Evolutionary conservation across 92 coral and sea anemone genomes (phyloP).

Genomic region (Porites evermanni): DNA sequence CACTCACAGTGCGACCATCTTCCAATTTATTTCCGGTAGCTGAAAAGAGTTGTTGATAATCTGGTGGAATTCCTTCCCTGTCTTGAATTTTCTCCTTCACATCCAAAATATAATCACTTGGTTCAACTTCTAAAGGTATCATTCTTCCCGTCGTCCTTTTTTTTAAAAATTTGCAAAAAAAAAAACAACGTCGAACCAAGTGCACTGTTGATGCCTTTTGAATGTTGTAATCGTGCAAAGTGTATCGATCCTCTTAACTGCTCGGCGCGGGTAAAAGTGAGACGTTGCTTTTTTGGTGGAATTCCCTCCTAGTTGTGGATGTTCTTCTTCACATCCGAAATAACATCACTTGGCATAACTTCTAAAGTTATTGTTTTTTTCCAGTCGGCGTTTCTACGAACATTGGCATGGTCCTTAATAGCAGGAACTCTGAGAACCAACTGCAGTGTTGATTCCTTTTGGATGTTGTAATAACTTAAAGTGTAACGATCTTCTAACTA

Average conservation of each 20-base stretch:
- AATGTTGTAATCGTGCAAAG: no score
- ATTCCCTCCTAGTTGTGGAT: background rate
- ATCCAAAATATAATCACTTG: background rate
- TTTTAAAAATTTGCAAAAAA: no score
- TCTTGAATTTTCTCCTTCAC: background rate
- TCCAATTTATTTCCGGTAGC: background rate
- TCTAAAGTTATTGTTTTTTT: background rate
- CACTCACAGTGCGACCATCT: background rate
- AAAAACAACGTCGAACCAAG: background rate
- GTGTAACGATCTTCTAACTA: background rate
- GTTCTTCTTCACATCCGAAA: background rate
- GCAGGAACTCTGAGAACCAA: background rate
- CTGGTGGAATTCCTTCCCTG: background rate
- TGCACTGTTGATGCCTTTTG: background rate
- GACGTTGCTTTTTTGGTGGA: background rate
- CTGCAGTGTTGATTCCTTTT: background rate
- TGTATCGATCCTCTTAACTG: background rate
- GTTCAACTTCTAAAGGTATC: background rate
- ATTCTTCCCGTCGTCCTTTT: background rate
- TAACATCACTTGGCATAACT: background rate
- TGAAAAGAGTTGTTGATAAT: background rate
- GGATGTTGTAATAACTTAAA: background rate
- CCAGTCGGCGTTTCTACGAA: background rate
- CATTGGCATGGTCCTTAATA: background rate
- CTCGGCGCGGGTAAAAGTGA: background rate